Evolutionary conservation across 1,140 invertebrate genomes (phyloP).

Genomic region (Diorhabda elongata): DNA sequence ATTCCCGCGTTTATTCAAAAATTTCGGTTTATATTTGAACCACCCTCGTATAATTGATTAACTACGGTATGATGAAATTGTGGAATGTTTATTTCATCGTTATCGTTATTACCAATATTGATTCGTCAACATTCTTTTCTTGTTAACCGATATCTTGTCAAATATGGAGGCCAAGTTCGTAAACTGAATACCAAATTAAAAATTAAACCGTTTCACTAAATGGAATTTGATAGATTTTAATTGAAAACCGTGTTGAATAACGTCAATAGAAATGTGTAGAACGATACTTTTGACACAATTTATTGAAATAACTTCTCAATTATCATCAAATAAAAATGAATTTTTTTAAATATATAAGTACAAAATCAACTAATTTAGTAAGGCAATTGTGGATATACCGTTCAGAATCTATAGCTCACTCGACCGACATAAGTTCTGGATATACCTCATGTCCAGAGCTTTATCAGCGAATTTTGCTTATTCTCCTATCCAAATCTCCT

Average conservation of each 20-base stretch:
- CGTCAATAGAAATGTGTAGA: background rate
- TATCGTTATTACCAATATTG: background rate
- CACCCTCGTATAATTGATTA: no score
- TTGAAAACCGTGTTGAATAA: background rate
- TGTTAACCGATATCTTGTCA: background rate
- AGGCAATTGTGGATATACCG: no score
- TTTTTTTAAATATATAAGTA: background rate
- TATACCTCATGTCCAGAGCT: no score
- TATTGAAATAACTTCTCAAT: background rate
- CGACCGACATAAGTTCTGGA: no score
- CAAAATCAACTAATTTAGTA: background rate
- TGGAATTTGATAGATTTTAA: background rate
- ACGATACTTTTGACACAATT: background rate
- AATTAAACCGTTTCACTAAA: background rate
- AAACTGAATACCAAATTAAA: background rate
- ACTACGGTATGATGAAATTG: no score
- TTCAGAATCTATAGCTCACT: no score
- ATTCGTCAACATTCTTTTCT: background rate
- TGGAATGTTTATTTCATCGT: background rate
- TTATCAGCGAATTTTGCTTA: no score
- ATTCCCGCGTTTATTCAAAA: no score
- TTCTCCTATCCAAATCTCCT: no score
- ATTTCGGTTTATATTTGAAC: no score
- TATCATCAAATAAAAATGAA: background rate
- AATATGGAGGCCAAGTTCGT: slow-evolving; percentile 1